These are phyloP conservation scores for Pseudoatta argentina DNA, from an alignment of 1,140 invertebrate genomes.

Conservation along the genomic window DNA sequence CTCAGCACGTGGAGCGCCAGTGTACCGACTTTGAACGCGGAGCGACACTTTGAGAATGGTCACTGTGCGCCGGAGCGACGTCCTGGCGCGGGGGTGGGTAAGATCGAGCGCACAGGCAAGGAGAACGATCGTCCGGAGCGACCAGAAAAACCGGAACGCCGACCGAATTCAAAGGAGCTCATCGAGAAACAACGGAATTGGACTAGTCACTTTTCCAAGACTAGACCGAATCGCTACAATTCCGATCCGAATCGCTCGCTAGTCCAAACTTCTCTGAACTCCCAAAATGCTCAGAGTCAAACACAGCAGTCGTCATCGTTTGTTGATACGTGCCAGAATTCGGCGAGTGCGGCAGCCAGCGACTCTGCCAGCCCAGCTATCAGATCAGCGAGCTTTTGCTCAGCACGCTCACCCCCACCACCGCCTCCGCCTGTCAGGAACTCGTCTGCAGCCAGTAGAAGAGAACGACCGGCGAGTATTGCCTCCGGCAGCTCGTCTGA, in stretches of 20 bases:
- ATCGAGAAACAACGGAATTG: conserved; percentile 96
- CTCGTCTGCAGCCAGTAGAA: conserved; percentile 75
- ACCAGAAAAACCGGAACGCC: conserved; percentile 93
- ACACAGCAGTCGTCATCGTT: conserved; percentile 51
- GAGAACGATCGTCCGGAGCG: conserved; percentile 88
- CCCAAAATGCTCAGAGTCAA: conserved; percentile 76
- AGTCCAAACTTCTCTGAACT: conserved; percentile 81
- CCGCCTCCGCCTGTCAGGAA: conserved; percentile 81
- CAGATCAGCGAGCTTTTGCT: conserved; percentile 83
- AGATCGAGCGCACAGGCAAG: conserved; percentile 81
- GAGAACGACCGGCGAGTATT: conserved; percentile 79
- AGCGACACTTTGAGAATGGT: conserved; percentile 84
- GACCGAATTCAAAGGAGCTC: conserved; percentile 93
- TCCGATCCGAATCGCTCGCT: conserved; percentile 88
- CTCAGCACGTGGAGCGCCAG: conserved; percentile 84
- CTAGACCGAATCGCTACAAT: conserved; percentile 88
- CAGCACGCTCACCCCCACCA: conserved; percentile 80
- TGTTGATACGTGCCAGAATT: conserved; percentile 20
- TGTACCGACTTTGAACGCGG: conserved; percentile 83
- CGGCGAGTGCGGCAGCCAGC: conserved; percentile 42
- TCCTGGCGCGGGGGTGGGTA: conserved; percentile 68
- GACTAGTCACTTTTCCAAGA: conserved; percentile 95
- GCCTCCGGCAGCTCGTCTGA: conserved; percentile 75
- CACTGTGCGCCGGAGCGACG: conserved; percentile 77
- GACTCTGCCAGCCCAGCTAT: conserved; percentile 76